Conservation (phyloP, 1,140 invertebrate genomes). For the Drosophila ercepeae region DNA sequence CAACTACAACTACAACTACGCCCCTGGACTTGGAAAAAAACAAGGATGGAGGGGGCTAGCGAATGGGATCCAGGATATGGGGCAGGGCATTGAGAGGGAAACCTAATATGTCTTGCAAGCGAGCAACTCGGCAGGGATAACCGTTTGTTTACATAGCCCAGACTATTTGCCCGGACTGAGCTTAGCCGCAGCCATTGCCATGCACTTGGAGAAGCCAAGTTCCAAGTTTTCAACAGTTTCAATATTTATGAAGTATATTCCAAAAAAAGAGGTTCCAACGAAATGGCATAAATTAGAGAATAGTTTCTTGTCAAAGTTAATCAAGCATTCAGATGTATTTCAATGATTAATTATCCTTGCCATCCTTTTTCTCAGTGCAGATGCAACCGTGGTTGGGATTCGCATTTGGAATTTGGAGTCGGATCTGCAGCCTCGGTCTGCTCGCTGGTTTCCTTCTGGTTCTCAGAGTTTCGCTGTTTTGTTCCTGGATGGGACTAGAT, state of each 20-base stretch:
- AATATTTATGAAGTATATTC: not conserved
- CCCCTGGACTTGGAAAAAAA: too few relatives aligned
- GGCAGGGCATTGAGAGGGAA: conserved; percentile 32
- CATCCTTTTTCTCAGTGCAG: conserved; percentile 9
- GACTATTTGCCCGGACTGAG: conserved; percentile 46
- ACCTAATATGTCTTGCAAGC: conserved; percentile 77
- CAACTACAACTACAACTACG: conserved; percentile 34
- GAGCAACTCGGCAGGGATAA: conserved; percentile 66
- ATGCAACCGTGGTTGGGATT: conserved; percentile 24
- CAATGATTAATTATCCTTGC: not conserved
- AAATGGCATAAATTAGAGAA: not conserved
- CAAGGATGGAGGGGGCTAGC: not conserved
- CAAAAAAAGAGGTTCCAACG: not conserved
- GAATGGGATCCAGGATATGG: conserved; percentile 1
- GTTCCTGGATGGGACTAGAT: not conserved
- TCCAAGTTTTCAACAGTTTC: too few relatives aligned
- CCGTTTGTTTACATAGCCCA: conserved; percentile 74
- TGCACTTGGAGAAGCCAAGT: conserved; percentile 8
- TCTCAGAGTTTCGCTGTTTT: not conserved
- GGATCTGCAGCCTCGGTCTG: conserved; percentile 18
- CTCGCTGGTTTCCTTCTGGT: conserved; percentile 38
- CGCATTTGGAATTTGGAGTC: conserved; percentile 34
- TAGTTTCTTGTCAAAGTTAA: not conserved
- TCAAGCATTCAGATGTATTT: too few relatives aligned
- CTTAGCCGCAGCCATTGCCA: conserved; percentile 23